A percentile compares a stretch with the other conserved stretches of the same genome.
These are phyloP conservation scores for Oikopleura albicans DNA, from an alignment of 23 tunicate species.

Conservation along the genomic window DNA sequence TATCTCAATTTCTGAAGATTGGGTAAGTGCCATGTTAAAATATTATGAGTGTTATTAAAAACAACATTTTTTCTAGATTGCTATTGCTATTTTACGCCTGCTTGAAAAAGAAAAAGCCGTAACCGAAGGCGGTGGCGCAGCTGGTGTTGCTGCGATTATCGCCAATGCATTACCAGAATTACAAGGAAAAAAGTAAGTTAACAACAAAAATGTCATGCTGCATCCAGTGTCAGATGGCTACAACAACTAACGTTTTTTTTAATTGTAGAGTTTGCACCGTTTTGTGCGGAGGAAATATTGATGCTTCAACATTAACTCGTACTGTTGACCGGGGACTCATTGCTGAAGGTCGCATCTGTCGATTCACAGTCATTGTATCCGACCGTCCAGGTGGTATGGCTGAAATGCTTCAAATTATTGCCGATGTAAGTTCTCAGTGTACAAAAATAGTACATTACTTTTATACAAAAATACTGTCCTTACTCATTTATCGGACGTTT, in stretches of 20 bases:
- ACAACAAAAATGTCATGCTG: neutral
- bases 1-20: conserved; percentile 44
- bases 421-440: conserved; percentile 20
- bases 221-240: too few species aligned
- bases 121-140: conserved; percentile 91
- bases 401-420: conserved; percentile 14
- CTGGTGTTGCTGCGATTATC: conserved; percentile 71
- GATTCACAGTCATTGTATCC: conserved; percentile 48
- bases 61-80: too few species aligned
- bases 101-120: conserved; percentile 80
- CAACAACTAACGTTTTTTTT: neutral
- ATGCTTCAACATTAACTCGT: conserved; percentile 38
- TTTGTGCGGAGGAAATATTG: conserved; percentile 88
- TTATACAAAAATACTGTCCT: too few species aligned
- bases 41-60: too few species aligned
- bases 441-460: neutral
- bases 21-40: too few species aligned
- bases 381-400: conserved; percentile 74
- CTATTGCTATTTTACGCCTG: conserved; percentile 51
- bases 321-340: conserved; percentile 66
- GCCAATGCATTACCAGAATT: conserved; percentile 40
- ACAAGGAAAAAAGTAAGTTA: conserved; percentile 64
- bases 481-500: too few species aligned
- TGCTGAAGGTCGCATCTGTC: conserved; percentile 58
- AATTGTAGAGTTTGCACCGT: conserved; percentile 68